Evolutionary conservation across 2,797 vertebrate genomes (phyloP), one percentile per base, ranked within the genome.

Genomic region (Syncerus caffer): DNA sequence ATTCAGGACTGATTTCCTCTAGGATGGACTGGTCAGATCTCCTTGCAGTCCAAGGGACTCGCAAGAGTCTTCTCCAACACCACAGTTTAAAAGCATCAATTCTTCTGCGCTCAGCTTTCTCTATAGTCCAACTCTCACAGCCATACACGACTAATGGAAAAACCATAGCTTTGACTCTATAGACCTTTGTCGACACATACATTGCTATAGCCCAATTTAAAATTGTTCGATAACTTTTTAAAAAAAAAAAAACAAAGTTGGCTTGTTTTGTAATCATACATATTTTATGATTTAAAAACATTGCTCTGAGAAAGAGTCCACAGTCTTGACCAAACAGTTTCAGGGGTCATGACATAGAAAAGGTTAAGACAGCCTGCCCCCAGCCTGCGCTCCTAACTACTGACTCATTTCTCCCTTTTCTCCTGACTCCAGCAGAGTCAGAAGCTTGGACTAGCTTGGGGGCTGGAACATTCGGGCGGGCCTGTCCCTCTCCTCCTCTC

Each of bases 381-480:
- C 34, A n/a, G 13, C 57, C 6, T 2, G 25, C 0, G 8, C 17
- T 27, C 51, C 15, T 45, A 5, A 29, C 19, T 19, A 13, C 4
- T 7, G 16, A 4, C 19, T 45, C 38, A 1, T 21, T 45, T 8
- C 2, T 19, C 42, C 3, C 29, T 38, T 55, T 55, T 17, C 21
- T 2, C 45, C 15, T 0, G 11, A n/a, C n/a, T 50, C 19, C 42
- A 31, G 27, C 62, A 21, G 27, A 45, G 1, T 0, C 14, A 57
- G 1, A 8, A n/a, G 53, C n/a, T 58, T 34, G 45, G 45, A 7
- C 42, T 21, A 19, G 79, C 38, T 42, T 9, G 27, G 38, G 64
- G 31, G 25, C 21, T 1, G 29, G 64, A 27, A 38, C 6, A 0
- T 9, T 31, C 7, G 5, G 27, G 51, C 3, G 4, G 15, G 14